Base-by-base conservation (phyloP, 2,113 vertebrate species). In the Cebus imitator region DNA sequence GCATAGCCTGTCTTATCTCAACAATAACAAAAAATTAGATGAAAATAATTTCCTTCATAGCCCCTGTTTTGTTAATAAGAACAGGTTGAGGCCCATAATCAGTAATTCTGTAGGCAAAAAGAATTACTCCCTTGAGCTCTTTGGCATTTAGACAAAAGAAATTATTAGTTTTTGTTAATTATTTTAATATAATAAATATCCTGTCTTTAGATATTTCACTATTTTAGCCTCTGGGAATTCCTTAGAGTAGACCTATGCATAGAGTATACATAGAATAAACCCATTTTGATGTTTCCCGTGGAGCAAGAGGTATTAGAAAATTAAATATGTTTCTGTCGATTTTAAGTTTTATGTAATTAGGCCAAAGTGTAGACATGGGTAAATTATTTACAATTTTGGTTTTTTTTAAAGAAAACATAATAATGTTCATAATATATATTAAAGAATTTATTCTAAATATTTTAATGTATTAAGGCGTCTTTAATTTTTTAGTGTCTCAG, bases 401-500 rank as follows among this genome's bases (percentile, higher is more conserved):
- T 50, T 50, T 50, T 50, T n/a, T 66, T 21, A 85, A 90, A 61
- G 14, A 10, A 6, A 91, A 25, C 11, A 83, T 23, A 37, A 57
- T 81, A 55, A 40, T 40, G 0, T 79, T 45, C 61, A 27, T 86
- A 52, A 76, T 48, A 2, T 87, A 72, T 73, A 66, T 20, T n/a
- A 97, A 80, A 78, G 48, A 18, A 91, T 86, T 13, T 78, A 86
- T 91, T 95, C 35, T 21, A 90, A 94, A 57, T 40, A 81, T 87
- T 92, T 96, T 96, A 90, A 68, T 16, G 92, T 94, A 97, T 72
- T 94, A 97, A 97, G 30, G 3, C 94, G 78, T 98, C 25, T 86
- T 97, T 93, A 97, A 97, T 81, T 97, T 97, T 97, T 97, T 72
- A 99, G 99, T 97, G 98, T 99, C 52, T 99, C 99, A 87, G 57